These are phyloP conservation scores for Clupea harengus DNA, from an alignment of 2,113 vertebrate species.

Conservation along the genomic window DNA sequence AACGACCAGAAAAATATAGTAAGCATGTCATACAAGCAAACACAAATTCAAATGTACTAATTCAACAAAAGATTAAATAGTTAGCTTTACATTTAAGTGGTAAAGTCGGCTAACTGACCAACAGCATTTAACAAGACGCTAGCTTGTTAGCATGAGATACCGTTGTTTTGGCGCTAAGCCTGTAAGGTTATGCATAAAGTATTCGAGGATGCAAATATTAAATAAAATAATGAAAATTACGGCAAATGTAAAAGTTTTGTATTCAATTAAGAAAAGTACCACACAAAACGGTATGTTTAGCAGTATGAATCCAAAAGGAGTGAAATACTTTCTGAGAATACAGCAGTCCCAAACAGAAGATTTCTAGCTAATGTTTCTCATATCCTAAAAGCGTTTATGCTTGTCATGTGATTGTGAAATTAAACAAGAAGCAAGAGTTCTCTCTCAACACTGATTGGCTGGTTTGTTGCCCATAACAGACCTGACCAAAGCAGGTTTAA, in stretches of 20 bases:
- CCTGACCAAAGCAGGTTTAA: not conserved
- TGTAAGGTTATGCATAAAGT: not conserved
- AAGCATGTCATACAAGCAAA: too few relatives aligned
- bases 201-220: not conserved
- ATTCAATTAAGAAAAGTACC: not conserved
- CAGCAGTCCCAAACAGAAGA: too few relatives aligned
- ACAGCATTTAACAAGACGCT: not conserved
- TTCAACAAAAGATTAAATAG: not conserved
- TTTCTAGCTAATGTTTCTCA: too few relatives aligned
- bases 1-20: not conserved
- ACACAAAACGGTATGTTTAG: not conserved
- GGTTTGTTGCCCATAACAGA: not conserved
- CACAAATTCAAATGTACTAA: too few relatives aligned
- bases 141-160: not conserved
- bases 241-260: not conserved
- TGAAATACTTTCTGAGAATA: not conserved
- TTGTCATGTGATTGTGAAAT: not conserved
- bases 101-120: not conserved
- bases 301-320: not conserved
- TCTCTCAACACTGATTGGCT: not conserved
- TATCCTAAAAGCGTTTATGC: too few relatives aligned
- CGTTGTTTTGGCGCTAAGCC: not conserved
- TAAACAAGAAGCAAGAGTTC: too few relatives aligned
- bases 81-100: not conserved
- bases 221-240: not conserved